A percentile compares a stretch with the other conserved stretches of the same genome.
Conservation (phyloP, 2,888 invertebrate species). For the Cheilosia soror region DNA sequence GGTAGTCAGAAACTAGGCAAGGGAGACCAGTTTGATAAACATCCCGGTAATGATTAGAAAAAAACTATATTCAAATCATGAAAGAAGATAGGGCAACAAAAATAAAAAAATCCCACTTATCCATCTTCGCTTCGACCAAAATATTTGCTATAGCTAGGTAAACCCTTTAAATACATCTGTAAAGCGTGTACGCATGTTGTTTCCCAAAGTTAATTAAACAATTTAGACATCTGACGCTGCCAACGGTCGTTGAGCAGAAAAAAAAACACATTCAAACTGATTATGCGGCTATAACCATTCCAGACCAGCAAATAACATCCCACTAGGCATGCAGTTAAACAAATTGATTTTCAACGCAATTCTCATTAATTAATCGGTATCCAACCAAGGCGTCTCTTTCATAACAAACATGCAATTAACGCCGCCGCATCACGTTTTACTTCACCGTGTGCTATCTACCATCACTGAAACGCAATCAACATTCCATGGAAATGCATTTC, state of each 20-base stretch:
- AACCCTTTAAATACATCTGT: not conserved
- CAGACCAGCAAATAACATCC: not conserved
- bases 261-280: not conserved
- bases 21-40: too few species aligned
- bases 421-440: slow-evolving; percentile 10
- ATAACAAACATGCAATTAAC: slow-evolving; percentile 34
- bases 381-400: slow-evolving; percentile 9
- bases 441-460: not conserved
- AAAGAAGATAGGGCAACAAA: too few species aligned
- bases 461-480: not conserved
- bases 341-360: slow-evolving; percentile 28
- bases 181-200: not conserved
- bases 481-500: not conserved
- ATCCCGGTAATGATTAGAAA: too few species aligned
- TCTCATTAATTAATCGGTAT: slow-evolving; percentile 43
- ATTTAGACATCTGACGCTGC: not conserved
- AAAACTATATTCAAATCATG: too few species aligned
- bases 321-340: not conserved
- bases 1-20: too few species aligned
- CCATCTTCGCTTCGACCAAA: too few species aligned
- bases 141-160: too few species aligned
- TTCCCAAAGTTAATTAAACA: not conserved
- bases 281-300: not conserved
- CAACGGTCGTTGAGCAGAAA: not conserved
- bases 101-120: too few species aligned